A percentile compares a stretch with the other conserved stretches of the same genome.
phyloP scores from a whole-genome alignment of 2,888 invertebrate genomes.

The Dolichopus griseipennis region DNA sequence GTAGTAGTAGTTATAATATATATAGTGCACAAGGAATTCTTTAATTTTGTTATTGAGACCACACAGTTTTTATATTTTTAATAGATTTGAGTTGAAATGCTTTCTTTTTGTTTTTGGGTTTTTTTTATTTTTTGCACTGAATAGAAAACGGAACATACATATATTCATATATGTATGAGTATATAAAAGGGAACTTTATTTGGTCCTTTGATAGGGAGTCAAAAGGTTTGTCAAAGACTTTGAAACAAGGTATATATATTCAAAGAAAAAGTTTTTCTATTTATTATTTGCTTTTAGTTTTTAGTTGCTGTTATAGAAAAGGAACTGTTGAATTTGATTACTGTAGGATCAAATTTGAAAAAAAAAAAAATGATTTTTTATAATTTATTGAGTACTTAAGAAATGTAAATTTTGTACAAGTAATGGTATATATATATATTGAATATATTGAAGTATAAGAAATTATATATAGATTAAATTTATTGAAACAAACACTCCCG shows the following conservation, averaged over 20 bases:
- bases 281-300: neutral
- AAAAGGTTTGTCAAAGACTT: conserved; percentile 2
- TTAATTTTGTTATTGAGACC: conserved; percentile 4
- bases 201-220: neutral
- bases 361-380: no score
- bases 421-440: no score
- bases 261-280: neutral
- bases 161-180: no score
- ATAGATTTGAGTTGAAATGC: neutral
- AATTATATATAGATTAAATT: no score
- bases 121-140: neutral
- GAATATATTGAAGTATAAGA: no score
- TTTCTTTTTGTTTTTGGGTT: no score
- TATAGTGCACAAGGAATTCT: neutral
- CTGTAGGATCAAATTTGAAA: no score
- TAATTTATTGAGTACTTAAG: no score
- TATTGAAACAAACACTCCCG: no score
- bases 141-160: neutral
- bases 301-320: no score
- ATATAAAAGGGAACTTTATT: neutral
- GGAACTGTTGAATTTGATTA: no score
- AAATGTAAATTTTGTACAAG: no score
- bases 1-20: neutral
- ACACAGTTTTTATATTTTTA: neutral
- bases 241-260: conserved; percentile 5